A percentile compares a stretch with the other conserved stretches of the same genome.
Conservation (phyloP, 2,888 invertebrate genomes). For the Xylota sylvarum region DNA sequence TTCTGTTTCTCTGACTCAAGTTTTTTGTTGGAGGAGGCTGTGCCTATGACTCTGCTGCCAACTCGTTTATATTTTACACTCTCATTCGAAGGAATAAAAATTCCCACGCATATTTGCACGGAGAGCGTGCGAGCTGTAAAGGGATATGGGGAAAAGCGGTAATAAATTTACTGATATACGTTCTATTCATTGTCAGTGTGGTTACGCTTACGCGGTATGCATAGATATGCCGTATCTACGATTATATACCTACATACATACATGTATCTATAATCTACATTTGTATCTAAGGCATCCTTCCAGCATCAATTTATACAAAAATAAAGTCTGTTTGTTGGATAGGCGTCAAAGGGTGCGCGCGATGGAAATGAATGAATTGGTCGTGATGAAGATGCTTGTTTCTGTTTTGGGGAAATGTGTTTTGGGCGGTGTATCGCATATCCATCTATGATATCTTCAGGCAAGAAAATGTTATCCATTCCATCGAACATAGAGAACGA, state of each 20-base stretch:
- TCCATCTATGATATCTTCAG: slow-evolving; percentile 20
- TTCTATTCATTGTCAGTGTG: slow-evolving; percentile 23
- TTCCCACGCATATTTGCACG: slow-evolving; percentile 48
- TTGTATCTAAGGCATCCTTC: not conserved
- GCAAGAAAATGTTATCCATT: not conserved
- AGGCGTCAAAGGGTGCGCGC: slow-evolving; percentile 4
- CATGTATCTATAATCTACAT: not conserved
- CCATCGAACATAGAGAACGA: not conserved
- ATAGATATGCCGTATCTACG: slow-evolving; percentile 2
- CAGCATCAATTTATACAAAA: slow-evolving; percentile 3
- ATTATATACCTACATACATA: no score
- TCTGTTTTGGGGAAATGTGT: slow-evolving; percentile 12
- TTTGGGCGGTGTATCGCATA: slow-evolving; percentile 5
- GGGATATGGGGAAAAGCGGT: slow-evolving; percentile 32
- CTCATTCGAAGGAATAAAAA: slow-evolving; percentile 20
- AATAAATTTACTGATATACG: slow-evolving; percentile 48
- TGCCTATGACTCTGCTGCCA: not conserved
- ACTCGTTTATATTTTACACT: slow-evolving; percentile 34
- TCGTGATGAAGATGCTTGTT: slow-evolving; percentile 6
- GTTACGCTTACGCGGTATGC: slow-evolving; percentile 4
- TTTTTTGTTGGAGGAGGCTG: not conserved
- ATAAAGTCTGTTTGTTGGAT: slow-evolving; percentile 21
- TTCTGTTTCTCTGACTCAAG: not conserved
- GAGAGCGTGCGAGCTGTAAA: slow-evolving; percentile 38
- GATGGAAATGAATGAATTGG: slow-evolving; percentile 15